Evolutionary conservation across 2,797 vertebrate genomes (phyloP), one percentile per base, ranked within the genome.

Genomic region (Hoplostethus mediterraneus): DNA sequence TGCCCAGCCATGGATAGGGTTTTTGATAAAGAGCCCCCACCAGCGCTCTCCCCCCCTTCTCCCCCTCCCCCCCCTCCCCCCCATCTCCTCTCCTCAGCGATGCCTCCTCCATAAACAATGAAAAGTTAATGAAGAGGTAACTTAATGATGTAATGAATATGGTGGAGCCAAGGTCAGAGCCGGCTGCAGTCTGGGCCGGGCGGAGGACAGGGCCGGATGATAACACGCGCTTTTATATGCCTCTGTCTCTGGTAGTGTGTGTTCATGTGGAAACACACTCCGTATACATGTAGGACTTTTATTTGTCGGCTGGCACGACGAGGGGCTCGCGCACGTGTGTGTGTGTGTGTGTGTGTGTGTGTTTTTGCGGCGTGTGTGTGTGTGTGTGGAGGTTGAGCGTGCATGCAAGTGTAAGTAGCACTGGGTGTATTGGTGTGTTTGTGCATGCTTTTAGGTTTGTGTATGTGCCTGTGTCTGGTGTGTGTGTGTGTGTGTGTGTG

Each of bases 101-200:
- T 86, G 79, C 91, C 89, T 88, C 89, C 89, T 87, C 89, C 86
- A 94, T 95, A 94, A 95, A 95, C 93, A 94, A 95, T 95, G 94
- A 95, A 95, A 95, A 95, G 93, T 95, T 95, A 95, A 95, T 95
- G 94, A 95, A 95, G 94, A 95, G 93, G 94, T 95, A 95, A 95
- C 94, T 91, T 94, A 95, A 95, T 95, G 94, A 95, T 95, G 95
- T 95, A 95, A 95, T 94, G 94, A 95, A 95, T 95, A 95, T 94
- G 92, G 92, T 76, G 17, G 71, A 92, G 88, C 81, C 94, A 95
- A 95, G 95, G 94, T 95, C 95, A 94, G 91, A 90, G 82, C 86
- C 76, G 83, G 85, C 77, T 89, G 83, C 83, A 85, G 91, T 90
- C 89, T 89, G 87, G 62, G 57, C 78, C 62, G 82, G 79, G 82